These are phyloP conservation scores for Ceyx margarethae DNA, from an alignment of 2,113 vertebrate genomes.

Conservation along the genomic window DNA sequence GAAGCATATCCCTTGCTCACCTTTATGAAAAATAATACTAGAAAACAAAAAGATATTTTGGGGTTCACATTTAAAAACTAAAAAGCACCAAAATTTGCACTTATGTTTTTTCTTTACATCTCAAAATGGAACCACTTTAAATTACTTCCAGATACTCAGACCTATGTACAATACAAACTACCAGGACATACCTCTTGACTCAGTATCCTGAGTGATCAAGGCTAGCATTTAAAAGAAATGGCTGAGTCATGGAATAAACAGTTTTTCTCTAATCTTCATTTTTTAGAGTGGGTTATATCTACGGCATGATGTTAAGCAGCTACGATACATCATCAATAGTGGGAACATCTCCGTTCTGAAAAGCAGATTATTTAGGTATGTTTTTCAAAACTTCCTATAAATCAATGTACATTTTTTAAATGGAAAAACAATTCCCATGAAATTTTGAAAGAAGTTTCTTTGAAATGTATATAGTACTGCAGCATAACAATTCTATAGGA, in stretches of 20 bases:
- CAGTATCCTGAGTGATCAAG: not conserved
- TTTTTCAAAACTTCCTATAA: slow-evolving; percentile 9
- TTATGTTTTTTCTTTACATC: not conserved
- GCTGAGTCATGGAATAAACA: not conserved
- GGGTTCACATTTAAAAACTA: not conserved
- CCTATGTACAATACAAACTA: not conserved
- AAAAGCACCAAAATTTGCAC: not conserved
- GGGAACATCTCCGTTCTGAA: not conserved
- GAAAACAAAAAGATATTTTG: not conserved
- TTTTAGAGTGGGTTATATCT: slow-evolving; percentile 37
- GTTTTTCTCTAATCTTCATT: not conserved
- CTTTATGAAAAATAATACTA: not conserved
- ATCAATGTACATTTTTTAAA: not conserved
- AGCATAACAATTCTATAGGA: slow-evolving; percentile 3
- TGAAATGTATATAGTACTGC: not conserved
- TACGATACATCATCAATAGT: slow-evolving; percentile 4
- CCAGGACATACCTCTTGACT: not conserved
- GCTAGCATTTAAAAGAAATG: slow-evolving; percentile 29
- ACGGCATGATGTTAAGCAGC: slow-evolving; percentile 38
- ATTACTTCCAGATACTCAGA: not conserved
- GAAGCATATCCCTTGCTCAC: not conserved
- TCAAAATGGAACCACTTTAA: not conserved
- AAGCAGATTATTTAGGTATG: not conserved
- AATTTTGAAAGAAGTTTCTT: not conserved
- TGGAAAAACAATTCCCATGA: not conserved